Base-by-base conservation (phyloP, 2,888 invertebrate species). In the Cistogaster globosa region DNA sequence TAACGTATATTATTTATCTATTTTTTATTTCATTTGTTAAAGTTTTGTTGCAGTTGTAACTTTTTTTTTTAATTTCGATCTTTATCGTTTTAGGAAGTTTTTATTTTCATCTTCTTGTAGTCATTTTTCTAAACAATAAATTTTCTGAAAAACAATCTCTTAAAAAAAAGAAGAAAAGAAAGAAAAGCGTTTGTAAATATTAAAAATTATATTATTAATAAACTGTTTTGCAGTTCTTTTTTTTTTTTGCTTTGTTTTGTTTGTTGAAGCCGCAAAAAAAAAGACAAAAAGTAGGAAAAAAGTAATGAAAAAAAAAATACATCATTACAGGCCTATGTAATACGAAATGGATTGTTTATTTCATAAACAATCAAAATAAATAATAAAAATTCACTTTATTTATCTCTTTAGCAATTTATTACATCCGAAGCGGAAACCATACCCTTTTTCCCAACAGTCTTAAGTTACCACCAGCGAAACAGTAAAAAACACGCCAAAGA, bases 331-430 rank as follows among this genome's bases (percentile, higher is more conserved):
- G 75, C 81, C 81, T 82, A n/a, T n/a, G 62, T 26, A 63, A 75
- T 62, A 38, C 55, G 62, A 76, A 81, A 74, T 81, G 81, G 53
- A 78, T 78, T 85, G 81, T 85, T 77, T 81, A 72, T 72, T 81
- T 81, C 8, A 81, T 81, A 81, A 81, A 84, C 83, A 83, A 86
- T 77, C 77, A 86, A 83, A 86, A 78, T 63, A 86, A 86, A 84
- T 83, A 72, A 79, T 86, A 76, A 81, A 78, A 84, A 82, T 84
- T 75, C 80, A 84, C 78, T 78, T 77, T 84, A 80, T 86, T 78
- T 86, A 87, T 86, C 87, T 83, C 79, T 69, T 68, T 75, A 79
- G 86, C 85, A 86, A 87, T 86, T 86, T 86, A 86, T 87, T 86
- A 85, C 82, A 84, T 83, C 80, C 83, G 83, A 79, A 83, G 86